Percentiles rank a stretch among this genome's conserved stretches.
These are phyloP conservation scores for Hapalemur alaotrensis DNA, from an alignment of 2,797 vertebrate species.

Conservation along the genomic window DNA sequence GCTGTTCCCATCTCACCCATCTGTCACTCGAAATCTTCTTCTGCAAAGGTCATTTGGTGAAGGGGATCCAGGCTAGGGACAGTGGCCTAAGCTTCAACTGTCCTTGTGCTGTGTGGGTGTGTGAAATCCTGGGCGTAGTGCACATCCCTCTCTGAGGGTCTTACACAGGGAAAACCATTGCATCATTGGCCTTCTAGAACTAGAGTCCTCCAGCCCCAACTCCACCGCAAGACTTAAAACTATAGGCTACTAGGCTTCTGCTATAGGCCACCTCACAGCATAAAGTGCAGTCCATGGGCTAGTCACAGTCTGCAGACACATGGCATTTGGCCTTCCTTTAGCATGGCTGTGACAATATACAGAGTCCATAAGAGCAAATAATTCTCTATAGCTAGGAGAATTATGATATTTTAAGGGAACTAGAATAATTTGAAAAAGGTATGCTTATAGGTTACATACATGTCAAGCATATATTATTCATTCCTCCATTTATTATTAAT, in stretches of 20 bases:
- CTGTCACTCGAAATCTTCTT: neutral
- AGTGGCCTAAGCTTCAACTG: neutral
- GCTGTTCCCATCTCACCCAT: neutral
- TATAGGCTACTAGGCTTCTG: neutral
- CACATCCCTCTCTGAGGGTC: neutral
- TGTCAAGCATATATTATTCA: neutral
- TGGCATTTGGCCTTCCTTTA: neutral
- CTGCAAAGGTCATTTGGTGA: neutral
- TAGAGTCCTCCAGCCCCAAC: neutral
- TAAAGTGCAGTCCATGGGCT: accelerated
- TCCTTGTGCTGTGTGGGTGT: neutral
- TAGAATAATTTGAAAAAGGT: neutral
- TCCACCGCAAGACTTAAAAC: neutral
- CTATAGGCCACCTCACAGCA: neutral
- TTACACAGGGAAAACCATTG: no score
- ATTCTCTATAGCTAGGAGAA: no score
- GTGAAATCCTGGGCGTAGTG: neutral
- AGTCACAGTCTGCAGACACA: accelerated
- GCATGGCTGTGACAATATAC: accelerated
- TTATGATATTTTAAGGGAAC: neutral
- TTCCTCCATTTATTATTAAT: constrained; percentile 25
- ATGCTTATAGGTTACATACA: neutral
- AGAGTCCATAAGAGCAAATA: neutral
- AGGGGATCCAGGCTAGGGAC: no score
- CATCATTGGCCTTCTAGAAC: neutral